These are phyloP conservation scores for Cotesia chilonis DNA, from an alignment of 1,140 invertebrate species.

Conservation along the genomic window DNA sequence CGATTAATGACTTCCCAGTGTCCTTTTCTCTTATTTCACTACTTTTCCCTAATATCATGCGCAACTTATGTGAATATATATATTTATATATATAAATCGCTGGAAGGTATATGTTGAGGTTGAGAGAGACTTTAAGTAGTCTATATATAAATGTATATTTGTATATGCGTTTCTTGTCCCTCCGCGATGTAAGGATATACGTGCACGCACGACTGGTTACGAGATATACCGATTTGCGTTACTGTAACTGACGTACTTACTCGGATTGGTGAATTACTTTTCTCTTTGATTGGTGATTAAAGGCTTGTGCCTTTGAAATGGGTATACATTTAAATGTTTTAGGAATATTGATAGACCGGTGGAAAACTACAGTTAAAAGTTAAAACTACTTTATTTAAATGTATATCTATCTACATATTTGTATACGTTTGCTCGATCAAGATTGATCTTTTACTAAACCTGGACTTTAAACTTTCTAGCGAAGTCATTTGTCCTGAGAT, in stretches of 20 bases:
- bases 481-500: conserved; percentile 8
- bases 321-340: background rate
- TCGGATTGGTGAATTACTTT: conserved; percentile 28
- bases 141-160: too few relatives aligned
- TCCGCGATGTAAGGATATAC: conserved; percentile 17
- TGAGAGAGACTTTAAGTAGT: background rate
- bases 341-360: conserved; percentile 17
- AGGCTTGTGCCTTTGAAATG: background rate
- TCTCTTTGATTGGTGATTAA: conserved; percentile 4
- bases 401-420: background rate
- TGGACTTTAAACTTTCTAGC: background rate
- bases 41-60: conserved; percentile 26
- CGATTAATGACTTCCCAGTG: conserved; percentile 31
- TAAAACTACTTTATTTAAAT: background rate
- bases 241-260: conserved; percentile 14
- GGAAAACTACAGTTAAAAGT: background rate
- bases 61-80: background rate
- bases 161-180: background rate
- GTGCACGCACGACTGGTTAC: conserved; percentile 20
- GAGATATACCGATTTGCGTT: conserved; percentile 25
- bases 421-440: background rate
- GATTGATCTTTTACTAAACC: conserved; percentile 5
- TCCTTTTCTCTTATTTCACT: conserved; percentile 22
- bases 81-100: background rate
- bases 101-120: background rate